Percentiles rank a stretch among this genome's conserved stretches.
phyloP scores from a whole-genome alignment of 2,888 invertebrate genomes.

The Mechanitis messenoides region DNA sequence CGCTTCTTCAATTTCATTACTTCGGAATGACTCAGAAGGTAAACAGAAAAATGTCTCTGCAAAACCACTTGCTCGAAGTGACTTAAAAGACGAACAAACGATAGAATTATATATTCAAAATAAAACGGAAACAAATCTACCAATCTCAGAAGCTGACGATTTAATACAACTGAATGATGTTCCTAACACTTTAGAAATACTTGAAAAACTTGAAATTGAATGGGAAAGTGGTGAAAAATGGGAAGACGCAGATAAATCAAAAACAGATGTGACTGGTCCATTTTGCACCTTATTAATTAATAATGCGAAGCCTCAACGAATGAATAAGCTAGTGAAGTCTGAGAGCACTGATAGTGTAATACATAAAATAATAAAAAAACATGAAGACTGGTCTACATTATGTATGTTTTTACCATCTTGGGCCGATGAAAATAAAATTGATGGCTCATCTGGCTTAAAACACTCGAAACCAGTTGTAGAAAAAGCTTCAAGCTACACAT shows the following conservation, averaged over 20 bases:
- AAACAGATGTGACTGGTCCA: slow-evolving; percentile 3
- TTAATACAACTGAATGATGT: slow-evolving; percentile 36
- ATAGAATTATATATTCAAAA: neutral
- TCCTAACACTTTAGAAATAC: slow-evolving; percentile 48
- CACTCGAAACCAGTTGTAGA: slow-evolving; percentile 30
- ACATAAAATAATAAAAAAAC: slow-evolving; percentile 33
- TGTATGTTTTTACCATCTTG: slow-evolving; percentile 52
- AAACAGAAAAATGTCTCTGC: neutral
- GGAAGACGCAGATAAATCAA: slow-evolving; percentile 36
- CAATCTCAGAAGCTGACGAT: slow-evolving; percentile 20
- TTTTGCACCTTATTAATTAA: neutral
- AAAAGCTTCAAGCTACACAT: slow-evolving; percentile 43
- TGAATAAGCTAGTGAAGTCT: slow-evolving; percentile 27
- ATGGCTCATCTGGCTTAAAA: slow-evolving; percentile 7
- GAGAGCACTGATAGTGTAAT: slow-evolving; percentile 31
- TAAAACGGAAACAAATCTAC: neutral
- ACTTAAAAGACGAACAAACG: neutral
- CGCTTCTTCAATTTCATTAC: neutral
- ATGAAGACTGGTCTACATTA: slow-evolving; percentile 56
- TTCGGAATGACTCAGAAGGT: neutral
- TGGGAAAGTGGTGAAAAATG: slow-evolving; percentile 64
- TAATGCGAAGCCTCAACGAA: slow-evolving; percentile 49
- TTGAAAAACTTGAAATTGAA: slow-evolving; percentile 51
- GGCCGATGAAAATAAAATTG: slow-evolving; percentile 33
- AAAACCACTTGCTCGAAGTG: neutral